Percentiles rank a stretch among this genome's conserved stretches.
Evolutionary conservation across 2,113 vertebrate genomes (phyloP).

Genomic region (Motacilla alba): DNA sequence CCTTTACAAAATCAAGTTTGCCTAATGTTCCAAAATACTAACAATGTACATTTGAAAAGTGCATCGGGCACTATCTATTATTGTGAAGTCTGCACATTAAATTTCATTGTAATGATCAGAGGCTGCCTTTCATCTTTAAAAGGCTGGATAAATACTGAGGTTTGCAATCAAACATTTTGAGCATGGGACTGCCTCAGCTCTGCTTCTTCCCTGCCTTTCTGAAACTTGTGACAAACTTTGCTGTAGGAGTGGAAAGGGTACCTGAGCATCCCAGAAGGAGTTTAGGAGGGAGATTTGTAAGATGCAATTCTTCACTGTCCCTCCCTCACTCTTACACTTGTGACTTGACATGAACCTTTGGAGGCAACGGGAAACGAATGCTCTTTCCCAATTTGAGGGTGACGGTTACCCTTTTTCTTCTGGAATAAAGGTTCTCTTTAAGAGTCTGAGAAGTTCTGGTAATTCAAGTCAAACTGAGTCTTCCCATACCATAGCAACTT

Average conservation of each 20-base stretch:
- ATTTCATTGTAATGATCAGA: not conserved
- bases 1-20: not conserved
- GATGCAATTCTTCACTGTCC: not conserved
- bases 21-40: not conserved
- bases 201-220: not conserved
- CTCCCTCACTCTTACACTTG: not conserved
- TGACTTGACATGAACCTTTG: not conserved
- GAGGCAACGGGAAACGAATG: not conserved
- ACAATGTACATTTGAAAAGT: not conserved
- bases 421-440: not conserved
- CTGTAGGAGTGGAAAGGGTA: not conserved
- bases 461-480: not conserved
- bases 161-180: not conserved
- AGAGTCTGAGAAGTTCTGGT: not conserved
- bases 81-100: not conserved
- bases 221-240: not conserved
- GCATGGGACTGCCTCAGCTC: not conserved
- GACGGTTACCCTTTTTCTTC: not conserved
- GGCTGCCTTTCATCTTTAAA: not conserved
- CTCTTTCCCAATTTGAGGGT: not conserved
- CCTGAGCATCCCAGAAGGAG: fast-evolving
- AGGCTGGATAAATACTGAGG: not conserved
- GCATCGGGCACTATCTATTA: fast-evolving
- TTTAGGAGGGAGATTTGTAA: not conserved
- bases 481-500: not conserved